Base-by-base conservation (phyloP, 1,140 invertebrate genomes). In the Ceratina calcarata region DNA sequence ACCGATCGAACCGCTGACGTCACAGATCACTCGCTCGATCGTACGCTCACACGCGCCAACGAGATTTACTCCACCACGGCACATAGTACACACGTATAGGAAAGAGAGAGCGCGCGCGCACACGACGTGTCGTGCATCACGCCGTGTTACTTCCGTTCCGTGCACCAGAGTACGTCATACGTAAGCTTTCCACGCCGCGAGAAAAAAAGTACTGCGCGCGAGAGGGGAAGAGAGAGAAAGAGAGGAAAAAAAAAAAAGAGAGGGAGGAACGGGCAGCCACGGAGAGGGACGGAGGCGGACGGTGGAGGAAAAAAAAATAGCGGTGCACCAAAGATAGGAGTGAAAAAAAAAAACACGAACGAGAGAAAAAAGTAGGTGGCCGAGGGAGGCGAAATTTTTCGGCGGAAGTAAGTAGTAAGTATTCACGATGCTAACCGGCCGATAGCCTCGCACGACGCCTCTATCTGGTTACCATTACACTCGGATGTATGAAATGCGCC, bases 391-490 rank as follows among this genome's bases (percentile, higher is more conserved):
- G 58, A 71, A 83, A 65, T 80, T 81, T 66, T 78, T 69, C 66
- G 51, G 60, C 45, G 60, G 55, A 78, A 45, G 75, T 64, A 76
- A 61, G 61, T 53, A 80, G 49, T 79, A 81, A 78, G 84, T 91
- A 91, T 92, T 91, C 90, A 91, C 91, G 90, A 86, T 90, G 89
- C 88, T 90, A 90, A 92, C 90, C 89, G 89, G 90, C 91, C 90
- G 91, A 92, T 92, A 89, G 89, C 90, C 91, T 89, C 91, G 89
- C 91, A 89, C 91, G 90, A 91, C 89, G 91, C 87, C 90, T 91
- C 91, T 91, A 92, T 93, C 92, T 91, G 90, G 91, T 92, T 92
- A 92, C 91, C 91, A 92, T 93, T 93, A 92, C 92, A 92, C 91
- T 91, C 91, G 90, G 90, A 91, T 91, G 90, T 92, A 91, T 92